These are phyloP conservation scores for Nyctibius bracteatus DNA, from an alignment of 2,113 vertebrate species.

Conservation along the genomic window DNA sequence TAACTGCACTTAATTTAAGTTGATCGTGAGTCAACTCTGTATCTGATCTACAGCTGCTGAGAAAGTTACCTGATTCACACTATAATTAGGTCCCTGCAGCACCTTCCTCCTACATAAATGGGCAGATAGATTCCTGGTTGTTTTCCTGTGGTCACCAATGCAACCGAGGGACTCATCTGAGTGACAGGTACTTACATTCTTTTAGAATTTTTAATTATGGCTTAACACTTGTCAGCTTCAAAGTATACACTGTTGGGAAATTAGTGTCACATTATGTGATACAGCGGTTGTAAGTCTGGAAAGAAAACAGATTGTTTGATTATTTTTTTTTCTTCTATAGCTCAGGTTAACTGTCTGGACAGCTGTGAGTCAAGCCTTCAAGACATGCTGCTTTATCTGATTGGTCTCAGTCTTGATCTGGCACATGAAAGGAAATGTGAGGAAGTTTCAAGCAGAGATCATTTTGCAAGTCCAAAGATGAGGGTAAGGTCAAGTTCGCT, in stretches of 20 bases:
- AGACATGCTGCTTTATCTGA: conserved; percentile 43
- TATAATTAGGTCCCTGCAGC: not conserved
- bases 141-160: not conserved
- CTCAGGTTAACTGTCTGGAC: conserved; percentile 39
- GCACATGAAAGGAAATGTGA: conserved; percentile 49
- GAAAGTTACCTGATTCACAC: not conserved
- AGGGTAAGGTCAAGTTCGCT: conserved; percentile 46
- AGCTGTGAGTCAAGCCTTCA: conserved; percentile 15
- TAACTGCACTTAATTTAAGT: not conserved
- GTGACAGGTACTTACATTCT: not conserved
- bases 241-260: not conserved
- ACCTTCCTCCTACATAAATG: not conserved
- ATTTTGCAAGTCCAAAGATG: conserved; percentile 35
- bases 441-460: conserved; percentile 46
- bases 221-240: not conserved
- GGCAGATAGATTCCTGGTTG: not conserved
- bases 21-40: not conserved
- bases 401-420: conserved; percentile 31
- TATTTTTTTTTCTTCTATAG: not conserved
- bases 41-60: not conserved
- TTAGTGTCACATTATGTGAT: not conserved
- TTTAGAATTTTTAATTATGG: not conserved
- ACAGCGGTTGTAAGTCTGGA: not conserved
- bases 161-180: not conserved
- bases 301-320: not conserved